Conservation (phyloP, 2,888 invertebrate species). For the Netelia virgata region DNA sequence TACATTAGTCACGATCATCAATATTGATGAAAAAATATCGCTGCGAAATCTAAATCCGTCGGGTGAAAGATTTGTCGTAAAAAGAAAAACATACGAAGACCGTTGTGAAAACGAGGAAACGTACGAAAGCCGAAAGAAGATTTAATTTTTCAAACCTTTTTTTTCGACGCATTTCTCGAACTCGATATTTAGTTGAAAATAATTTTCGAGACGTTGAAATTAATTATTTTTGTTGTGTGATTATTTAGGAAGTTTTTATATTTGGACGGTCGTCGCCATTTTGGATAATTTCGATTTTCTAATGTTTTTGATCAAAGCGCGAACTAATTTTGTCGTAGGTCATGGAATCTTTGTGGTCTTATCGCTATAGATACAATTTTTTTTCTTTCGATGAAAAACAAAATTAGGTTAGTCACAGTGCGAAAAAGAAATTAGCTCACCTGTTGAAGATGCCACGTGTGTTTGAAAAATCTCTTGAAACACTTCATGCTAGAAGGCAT, state of each 20-base stretch:
- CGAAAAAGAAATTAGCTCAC: slow-evolving; percentile 70
- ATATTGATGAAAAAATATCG: not conserved
- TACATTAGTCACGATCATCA: not conserved
- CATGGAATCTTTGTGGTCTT: not conserved
- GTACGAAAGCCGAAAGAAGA: too few species aligned
- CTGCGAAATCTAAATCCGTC: not conserved
- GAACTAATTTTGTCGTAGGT: not conserved
- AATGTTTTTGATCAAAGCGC: not conserved
- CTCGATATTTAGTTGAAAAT: too few species aligned
- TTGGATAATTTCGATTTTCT: not conserved
- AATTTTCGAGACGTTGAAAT: too few species aligned
- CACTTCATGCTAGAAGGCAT: slow-evolving; percentile 77
- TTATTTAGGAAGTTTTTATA: too few species aligned
- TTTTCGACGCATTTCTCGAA: too few species aligned
- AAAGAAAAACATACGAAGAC: not conserved
- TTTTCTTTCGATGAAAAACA: not conserved
- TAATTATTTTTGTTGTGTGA: too few species aligned
- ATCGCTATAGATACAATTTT: not conserved
- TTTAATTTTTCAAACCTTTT: too few species aligned
- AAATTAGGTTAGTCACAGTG: not conserved
- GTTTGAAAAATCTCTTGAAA: slow-evolving; percentile 82
- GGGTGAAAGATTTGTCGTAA: not conserved
- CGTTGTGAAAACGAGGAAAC: too few species aligned
- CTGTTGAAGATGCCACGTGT: slow-evolving; percentile 83
- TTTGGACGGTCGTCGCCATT: too few species aligned